Base-by-base conservation (phyloP, 2,888 invertebrate species). In the Nomada flava region DNA sequence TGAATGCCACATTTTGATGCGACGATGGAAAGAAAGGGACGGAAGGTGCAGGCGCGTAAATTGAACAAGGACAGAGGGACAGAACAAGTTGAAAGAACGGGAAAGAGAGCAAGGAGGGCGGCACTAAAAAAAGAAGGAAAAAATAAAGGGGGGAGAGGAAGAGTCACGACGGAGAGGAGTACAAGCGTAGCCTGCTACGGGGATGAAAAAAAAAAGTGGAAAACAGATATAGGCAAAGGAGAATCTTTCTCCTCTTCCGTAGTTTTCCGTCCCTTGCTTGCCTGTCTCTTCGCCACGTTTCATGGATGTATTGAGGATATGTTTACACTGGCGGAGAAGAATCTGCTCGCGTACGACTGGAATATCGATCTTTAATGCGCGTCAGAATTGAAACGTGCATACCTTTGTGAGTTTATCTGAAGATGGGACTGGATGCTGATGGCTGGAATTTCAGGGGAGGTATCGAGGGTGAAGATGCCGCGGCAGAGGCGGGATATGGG, bases 1-100 rank as follows among this genome's bases (percentile, higher is more conserved):
- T 93, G 93, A 93, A 93, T 93, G 92, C 92, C 89, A 92, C 91
- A 91, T 92, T 92, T 91, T 89, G 89, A 90, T 88, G 76, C 89
- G 87, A 89, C 89, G 88, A 89, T 82, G 88, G 84, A 78, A 87
- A 88, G 68, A 83, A 83, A 73, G 86, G 63, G 82, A 83, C 79
- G 74, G 76, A n/a, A 20, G 29, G 71, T 20, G n/a, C 57, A 50
- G 18, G 26, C 65, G 23, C 55, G 26, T 20, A 23, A 26, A 26
- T 23, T 23, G 57, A 15, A 57, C 20, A 11, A 26, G 26, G 57
- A 57, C 20, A 26, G 53, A 20, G 53, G 1, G 36, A 36, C 36
- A 36, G 36, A 26, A 26, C 55, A 60, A 64, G 53, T 50, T 70
- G 53, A 55, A 74, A 69, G 77, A 83, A 82, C 70, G 86, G 80